These are phyloP conservation scores for Nomada fabriciana DNA, from an alignment of 2,888 invertebrate genomes.

Conservation along the genomic window DNA sequence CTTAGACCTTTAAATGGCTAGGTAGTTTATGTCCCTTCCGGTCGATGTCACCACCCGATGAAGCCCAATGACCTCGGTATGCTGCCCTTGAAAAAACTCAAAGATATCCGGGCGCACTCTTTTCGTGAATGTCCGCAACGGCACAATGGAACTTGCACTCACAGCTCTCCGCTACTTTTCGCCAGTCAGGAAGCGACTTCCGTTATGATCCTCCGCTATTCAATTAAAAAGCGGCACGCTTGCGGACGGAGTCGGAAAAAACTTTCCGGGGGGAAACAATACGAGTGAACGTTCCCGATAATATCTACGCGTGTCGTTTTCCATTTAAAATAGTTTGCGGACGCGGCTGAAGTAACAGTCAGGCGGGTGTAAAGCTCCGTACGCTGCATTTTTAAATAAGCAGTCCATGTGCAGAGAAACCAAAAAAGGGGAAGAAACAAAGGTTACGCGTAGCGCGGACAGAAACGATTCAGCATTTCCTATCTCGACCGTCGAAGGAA, in stretches of 20 bases:
- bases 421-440: neutral
- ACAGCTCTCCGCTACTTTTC: neutral
- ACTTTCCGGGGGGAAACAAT: conserved; percentile 27
- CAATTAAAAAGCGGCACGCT: conserved; percentile 15
- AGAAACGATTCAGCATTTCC: conserved; percentile 31
- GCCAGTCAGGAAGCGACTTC: conserved; percentile 19
- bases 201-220: neutral
- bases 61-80: conserved; percentile 12
- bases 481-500: conserved; percentile 12
- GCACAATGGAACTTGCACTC: neutral
- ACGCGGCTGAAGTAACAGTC: conserved; percentile 40
- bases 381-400: neutral
- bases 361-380: neutral
- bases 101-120: neutral
- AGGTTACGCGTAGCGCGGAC: conserved; percentile 18
- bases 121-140: neutral
- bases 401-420: neutral
- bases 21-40: conserved; percentile 79
- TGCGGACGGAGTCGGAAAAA: neutral
- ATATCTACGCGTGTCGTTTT: conserved; percentile 45
- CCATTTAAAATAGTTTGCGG: conserved; percentile 41
- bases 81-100: neutral
- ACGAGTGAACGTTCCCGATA: conserved; percentile 31
- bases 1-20: conserved; percentile 77
- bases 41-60: conserved; percentile 80